Evolutionary conservation across 2,113 vertebrate species (phyloP).

Genomic region (Oreochromis spilurus): DNA sequence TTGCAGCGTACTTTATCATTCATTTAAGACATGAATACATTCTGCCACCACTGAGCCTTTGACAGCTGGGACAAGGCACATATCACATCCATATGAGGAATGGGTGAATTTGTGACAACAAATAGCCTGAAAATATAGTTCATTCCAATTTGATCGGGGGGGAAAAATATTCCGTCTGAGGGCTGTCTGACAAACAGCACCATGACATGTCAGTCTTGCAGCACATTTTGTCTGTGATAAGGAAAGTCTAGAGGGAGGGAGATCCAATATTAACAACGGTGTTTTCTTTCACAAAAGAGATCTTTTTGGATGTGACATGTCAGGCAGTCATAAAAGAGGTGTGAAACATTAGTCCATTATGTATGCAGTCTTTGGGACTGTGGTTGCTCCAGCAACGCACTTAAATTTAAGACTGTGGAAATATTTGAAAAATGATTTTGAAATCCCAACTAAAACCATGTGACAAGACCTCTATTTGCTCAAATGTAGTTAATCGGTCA

Average conservation of each 20-base stretch:
- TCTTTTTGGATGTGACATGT: conserved; percentile 33
- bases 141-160: conserved; percentile 38
- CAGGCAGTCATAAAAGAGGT: not conserved
- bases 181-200: conserved; percentile 41
- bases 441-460: not conserved
- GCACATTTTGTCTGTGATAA: conserved; percentile 59
- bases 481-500: not conserved
- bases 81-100: conserved; percentile 14
- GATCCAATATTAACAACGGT: conserved; percentile 51
- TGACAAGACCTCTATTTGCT: not conserved
- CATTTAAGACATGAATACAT: conserved; percentile 24
- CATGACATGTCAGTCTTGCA: conserved; percentile 40
- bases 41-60: conserved; percentile 20
- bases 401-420: not conserved
- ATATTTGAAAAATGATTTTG: not conserved
- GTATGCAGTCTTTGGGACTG: not conserved
- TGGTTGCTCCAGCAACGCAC: not conserved
- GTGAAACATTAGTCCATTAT: not conserved
- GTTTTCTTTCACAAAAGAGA: conserved; percentile 33
- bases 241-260: conserved; percentile 40
- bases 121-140: conserved; percentile 49
- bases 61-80: conserved; percentile 35
- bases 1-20: conserved; percentile 19
- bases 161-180: conserved; percentile 18
- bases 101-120: conserved; percentile 41